Percentiles rank a stretch among this genome's conserved stretches.
phyloP scores from a whole-genome alignment of 2,797 vertebrate genomes.

The Diglossa cyanea region DNA sequence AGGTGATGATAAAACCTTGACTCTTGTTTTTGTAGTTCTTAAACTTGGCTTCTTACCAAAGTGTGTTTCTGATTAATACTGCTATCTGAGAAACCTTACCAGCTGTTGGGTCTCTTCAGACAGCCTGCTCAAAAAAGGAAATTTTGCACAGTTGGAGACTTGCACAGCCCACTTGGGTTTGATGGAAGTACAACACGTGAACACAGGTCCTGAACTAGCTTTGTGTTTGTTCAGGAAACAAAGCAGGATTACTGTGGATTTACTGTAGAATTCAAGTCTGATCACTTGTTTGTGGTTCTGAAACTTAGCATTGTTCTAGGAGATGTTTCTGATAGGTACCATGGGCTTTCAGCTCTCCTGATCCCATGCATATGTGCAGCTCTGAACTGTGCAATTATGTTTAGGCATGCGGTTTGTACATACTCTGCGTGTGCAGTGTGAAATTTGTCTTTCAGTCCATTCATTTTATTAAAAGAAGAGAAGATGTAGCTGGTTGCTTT shows the following conservation, averaged over 20 bases:
- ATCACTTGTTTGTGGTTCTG: neutral
- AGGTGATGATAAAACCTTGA: neutral
- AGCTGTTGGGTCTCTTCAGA: neutral
- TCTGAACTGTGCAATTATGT: neutral
- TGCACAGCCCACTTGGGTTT: neutral
- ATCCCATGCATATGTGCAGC: rapidly evolving
- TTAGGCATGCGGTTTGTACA: neutral
- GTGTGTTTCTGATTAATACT: neutral
- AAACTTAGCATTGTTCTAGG: neutral
- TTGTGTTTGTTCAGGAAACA: neutral
- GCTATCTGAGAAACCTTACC: neutral
- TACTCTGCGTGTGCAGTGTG: rapidly evolving
- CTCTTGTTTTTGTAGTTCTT: neutral
- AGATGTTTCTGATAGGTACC: neutral
- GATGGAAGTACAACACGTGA: neutral
- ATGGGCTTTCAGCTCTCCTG: rapidly evolving
- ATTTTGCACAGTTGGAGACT: rapidly evolving
- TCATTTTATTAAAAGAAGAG: neutral
- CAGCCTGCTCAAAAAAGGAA: neutral
- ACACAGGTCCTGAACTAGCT: neutral
- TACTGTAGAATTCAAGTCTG: neutral
- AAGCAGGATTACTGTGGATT: neutral
- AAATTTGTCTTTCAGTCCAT: neutral
- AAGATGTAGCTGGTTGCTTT: neutral
- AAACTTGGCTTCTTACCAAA: neutral